A percentile compares a stretch with the other conserved stretches of the same genome.
Evolutionary conservation across 53 echinoderm and acorn worm species (phyloP).

Genomic region (Patiria pectinifera): DNA sequence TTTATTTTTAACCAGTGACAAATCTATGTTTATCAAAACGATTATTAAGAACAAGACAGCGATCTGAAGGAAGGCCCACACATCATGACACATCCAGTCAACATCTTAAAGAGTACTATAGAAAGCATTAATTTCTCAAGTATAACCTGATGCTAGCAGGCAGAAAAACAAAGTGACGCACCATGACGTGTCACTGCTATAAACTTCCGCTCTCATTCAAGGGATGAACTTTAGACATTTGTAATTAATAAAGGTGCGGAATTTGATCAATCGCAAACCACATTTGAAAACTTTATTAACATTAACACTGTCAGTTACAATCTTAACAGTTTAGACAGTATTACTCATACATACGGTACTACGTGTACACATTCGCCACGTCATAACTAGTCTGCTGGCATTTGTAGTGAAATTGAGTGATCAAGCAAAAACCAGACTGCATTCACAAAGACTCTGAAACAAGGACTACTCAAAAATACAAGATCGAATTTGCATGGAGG

Average conservation of each 20-base stretch:
- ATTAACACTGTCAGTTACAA: too few relatives aligned
- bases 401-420: too few relatives aligned
- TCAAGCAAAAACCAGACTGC: too few relatives aligned
- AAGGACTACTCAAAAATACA: too few relatives aligned
- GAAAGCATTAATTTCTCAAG: not conserved
- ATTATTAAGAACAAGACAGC: not conserved
- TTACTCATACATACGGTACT: too few relatives aligned
- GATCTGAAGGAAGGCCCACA: not conserved
- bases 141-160: not conserved
- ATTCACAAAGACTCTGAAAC: too few relatives aligned
- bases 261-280: not conserved
- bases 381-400: too few relatives aligned
- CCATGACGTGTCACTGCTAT: slow-evolving; percentile 5
- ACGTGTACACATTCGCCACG: too few relatives aligned
- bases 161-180: slow-evolving; percentile 16
- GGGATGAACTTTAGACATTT: not conserved
- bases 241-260: not conserved
- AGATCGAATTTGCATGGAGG: too few relatives aligned
- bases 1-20: slow-evolving; percentile 32
- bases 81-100: slow-evolving; percentile 5
- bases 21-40: not conserved
- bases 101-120: not conserved
- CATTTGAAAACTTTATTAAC: not conserved
- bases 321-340: too few relatives aligned
- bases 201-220: not conserved